A percentile compares a stretch with the other conserved stretches of the same genome.
These are phyloP conservation scores for Zoanthus solanderi DNA, from an alignment of 92 coral and sea anemone species.

Conservation along the genomic window DNA sequence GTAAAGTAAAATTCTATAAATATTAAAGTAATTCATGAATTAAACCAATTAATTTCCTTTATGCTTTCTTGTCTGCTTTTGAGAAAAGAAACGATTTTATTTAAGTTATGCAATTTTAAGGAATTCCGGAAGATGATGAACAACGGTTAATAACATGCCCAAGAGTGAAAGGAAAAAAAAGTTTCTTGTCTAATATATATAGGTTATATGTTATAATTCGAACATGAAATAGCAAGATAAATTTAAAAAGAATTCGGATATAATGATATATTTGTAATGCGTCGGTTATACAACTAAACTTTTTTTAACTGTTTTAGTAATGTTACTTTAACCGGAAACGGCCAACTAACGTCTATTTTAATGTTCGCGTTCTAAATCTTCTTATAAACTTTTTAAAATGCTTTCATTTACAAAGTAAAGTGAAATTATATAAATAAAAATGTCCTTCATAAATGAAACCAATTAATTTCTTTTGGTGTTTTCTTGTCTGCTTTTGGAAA, in stretches of 20 bases:
- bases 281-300: conserved; percentile 3
- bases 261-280: conserved; percentile 6
- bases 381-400: not conserved
- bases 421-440: not conserved
- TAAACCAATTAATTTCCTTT: conserved; percentile 8
- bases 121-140: conserved; percentile 18
- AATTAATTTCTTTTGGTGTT: not conserved
- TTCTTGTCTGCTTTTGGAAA: conserved; percentile 8
- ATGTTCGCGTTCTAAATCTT: not conserved
- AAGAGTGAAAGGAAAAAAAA: too few relatives aligned
- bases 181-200: too few relatives aligned
- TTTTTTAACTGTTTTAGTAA: not conserved
- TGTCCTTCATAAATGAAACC: not conserved
- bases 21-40: conserved; percentile 11
- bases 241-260: conserved; percentile 1
- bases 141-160: not conserved
- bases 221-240: not conserved
- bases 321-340: conserved; percentile 4
- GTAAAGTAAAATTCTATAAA: conserved; percentile 10
- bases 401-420: not conserved
- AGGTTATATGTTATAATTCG: not conserved
- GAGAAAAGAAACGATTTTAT: conserved; percentile 10
- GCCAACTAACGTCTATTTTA: not conserved
- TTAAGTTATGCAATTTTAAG: not conserved
- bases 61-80: conserved; percentile 6